Conservation (phyloP, 1,140 invertebrate genomes). For the Drosophila murphyi region DNA sequence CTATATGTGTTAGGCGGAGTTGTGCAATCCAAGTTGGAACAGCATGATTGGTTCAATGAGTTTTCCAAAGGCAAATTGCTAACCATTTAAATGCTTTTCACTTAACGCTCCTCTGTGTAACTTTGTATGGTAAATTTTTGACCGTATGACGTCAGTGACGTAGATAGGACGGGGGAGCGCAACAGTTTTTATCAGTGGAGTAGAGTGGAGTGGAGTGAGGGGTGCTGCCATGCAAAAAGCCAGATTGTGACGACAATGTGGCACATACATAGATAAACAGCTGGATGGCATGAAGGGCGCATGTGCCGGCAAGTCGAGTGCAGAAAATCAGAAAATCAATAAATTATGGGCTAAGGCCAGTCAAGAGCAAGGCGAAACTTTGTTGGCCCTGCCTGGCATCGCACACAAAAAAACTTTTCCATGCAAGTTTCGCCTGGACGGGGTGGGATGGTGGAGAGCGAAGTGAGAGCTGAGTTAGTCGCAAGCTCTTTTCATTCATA, state of each 20-base stretch:
- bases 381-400: slow-evolving; percentile 46
- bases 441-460: background rate
- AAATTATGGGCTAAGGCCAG: slow-evolving; percentile 77
- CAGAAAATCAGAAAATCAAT: slow-evolving; percentile 75
- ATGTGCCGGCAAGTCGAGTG: slow-evolving; percentile 49
- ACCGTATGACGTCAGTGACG: slow-evolving; percentile 43
- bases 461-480: background rate
- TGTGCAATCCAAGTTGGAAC: slow-evolving; percentile 23
- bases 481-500: slow-evolving; percentile 69
- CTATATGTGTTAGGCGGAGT: slow-evolving; percentile 39
- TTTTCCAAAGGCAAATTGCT: slow-evolving; percentile 1
- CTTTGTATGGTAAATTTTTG: background rate
- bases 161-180: background rate
- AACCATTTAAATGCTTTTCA: background rate
- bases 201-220: background rate
- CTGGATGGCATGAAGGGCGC: slow-evolving; percentile 53
- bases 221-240: background rate
- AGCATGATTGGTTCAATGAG: slow-evolving; percentile 42
- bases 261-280: slow-evolving; percentile 52
- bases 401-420: slow-evolving; percentile 32
- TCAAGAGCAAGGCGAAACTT: slow-evolving; percentile 81
- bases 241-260: slow-evolving; percentile 62
- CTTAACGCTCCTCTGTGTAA: background rate
- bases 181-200: slow-evolving; percentile 50
- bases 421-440: slow-evolving; percentile 9